Evolutionary conservation across 2,797 vertebrate genomes (phyloP).

Genomic region (Muscicapa striata): DNA sequence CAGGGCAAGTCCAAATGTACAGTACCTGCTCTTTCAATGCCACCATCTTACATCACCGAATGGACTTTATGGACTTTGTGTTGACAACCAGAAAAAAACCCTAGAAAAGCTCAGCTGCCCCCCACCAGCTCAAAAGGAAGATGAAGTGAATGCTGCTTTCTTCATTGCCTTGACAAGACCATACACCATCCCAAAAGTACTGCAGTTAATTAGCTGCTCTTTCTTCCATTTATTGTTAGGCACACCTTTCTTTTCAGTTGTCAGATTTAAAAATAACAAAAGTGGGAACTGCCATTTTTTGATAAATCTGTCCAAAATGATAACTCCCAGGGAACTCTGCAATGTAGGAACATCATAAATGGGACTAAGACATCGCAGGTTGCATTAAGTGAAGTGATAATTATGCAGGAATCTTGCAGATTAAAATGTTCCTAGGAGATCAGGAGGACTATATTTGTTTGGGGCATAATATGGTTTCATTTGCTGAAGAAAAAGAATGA

Average conservation of each 20-base stretch:
- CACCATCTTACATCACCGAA: neutral
- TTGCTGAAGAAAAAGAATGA: neutral
- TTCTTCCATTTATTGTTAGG: neutral
- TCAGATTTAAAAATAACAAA: neutral
- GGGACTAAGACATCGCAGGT: neutral
- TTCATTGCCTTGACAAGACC: neutral
- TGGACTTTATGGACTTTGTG: neutral
- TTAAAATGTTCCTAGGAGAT: neutral
- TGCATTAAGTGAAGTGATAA: neutral
- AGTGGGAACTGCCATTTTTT: neutral
- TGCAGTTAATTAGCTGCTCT: neutral
- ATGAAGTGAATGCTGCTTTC: neutral
- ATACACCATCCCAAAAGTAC: neutral
- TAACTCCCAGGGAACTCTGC: neutral
- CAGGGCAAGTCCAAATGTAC: neutral
- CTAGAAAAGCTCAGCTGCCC: accelerated
- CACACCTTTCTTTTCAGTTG: neutral
- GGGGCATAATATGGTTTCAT: neutral
- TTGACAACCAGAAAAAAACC: neutral
- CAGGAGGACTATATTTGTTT: neutral
- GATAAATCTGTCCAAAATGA: neutral
- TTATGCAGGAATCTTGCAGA: neutral
- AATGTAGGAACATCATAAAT: neutral
- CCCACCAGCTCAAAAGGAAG: neutral
- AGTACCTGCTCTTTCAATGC: neutral